Percentiles rank a stretch among this genome's conserved stretches.
These are phyloP conservation scores for Poecile atricapillus DNA, from an alignment of 2,113 vertebrate genomes.

Conservation along the genomic window DNA sequence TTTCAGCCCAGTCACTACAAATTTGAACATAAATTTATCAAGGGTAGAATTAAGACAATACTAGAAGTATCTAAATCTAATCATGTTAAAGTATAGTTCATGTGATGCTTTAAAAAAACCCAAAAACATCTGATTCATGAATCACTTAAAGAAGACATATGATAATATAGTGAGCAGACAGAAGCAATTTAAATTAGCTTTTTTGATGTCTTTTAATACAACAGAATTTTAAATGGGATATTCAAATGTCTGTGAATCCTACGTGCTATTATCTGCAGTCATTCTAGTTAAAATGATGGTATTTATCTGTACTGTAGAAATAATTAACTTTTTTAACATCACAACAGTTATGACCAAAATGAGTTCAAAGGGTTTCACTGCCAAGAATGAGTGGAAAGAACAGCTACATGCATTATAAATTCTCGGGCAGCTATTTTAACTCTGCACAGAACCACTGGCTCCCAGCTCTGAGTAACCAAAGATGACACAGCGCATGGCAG, in stretches of 20 bases:
- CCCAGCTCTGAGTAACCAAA: not conserved
- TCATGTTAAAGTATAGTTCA: not conserved
- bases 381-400: not conserved
- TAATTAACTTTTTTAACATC: not conserved
- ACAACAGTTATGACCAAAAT: not conserved
- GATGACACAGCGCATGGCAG: not conserved
- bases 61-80: not conserved
- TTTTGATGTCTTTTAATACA: not conserved
- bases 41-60: not conserved
- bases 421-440: not conserved
- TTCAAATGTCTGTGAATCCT: not conserved
- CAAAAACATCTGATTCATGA: accelerated
- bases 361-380: not conserved
- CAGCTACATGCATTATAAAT: not conserved
- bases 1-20: not conserved
- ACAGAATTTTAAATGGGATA: not conserved
- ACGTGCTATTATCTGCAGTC: not conserved
- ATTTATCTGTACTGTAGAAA: not conserved
- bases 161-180: not conserved
- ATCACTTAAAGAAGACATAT: not conserved
- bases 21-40: not conserved
- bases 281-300: not conserved
- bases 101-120: not conserved
- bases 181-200: not conserved
- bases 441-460: not conserved